Evolutionary conservation across 2,797 vertebrate species (phyloP).

Genomic region (Dromococcyx pavoninus): DNA sequence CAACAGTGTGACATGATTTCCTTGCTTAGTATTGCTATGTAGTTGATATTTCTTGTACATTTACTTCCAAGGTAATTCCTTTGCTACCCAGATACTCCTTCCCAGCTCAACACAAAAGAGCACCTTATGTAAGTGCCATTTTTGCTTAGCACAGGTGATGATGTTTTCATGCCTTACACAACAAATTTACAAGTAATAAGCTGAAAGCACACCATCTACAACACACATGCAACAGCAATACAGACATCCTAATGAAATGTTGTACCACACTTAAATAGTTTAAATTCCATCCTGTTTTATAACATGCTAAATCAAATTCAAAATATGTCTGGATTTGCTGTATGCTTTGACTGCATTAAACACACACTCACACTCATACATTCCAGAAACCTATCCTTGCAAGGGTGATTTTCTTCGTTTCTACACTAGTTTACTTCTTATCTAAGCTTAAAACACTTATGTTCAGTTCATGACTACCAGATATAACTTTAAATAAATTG

Average conservation of each 20-base stretch:
- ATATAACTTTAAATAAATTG: rapidly evolving
- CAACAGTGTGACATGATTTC: rapidly evolving
- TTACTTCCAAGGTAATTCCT: background rate
- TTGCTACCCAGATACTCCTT: background rate
- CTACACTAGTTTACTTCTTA: background rate
- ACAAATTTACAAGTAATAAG: background rate
- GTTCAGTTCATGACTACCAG: background rate
- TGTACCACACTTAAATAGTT: background rate
- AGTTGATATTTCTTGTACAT: background rate
- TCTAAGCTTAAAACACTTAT: background rate
- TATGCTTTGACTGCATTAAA: background rate
- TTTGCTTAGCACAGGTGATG: background rate
- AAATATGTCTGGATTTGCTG: background rate
- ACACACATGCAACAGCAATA: rapidly evolving
- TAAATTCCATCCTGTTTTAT: background rate
- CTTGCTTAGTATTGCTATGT: background rate
- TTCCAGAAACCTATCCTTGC: background rate
- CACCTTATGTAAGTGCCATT: background rate
- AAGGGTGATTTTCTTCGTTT: background rate
- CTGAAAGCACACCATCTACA: background rate
- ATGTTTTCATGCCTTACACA: background rate
- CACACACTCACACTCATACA: rapidly evolving
- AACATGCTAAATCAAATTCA: background rate
- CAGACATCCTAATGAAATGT: rapidly evolving
- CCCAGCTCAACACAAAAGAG: background rate